phyloP scores from a whole-genome alignment of 2,113 vertebrate species.

The Eublepharis macularius region DNA sequence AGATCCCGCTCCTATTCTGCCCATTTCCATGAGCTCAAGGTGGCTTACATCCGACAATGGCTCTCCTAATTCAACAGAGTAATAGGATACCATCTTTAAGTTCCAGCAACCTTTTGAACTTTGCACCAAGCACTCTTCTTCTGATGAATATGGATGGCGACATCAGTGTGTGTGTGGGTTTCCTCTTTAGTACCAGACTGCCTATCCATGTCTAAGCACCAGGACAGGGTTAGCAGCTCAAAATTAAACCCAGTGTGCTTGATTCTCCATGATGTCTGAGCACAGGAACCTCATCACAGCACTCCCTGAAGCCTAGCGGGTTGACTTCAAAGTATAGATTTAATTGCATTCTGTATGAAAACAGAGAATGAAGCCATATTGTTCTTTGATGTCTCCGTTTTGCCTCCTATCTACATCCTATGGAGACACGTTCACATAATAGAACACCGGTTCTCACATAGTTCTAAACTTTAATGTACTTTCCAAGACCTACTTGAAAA shows the following conservation, averaged over 20 bases:
- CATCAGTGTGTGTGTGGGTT: accelerated
- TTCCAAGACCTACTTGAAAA: too few species aligned
- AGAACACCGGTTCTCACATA: too few species aligned
- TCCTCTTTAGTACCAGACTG: neutral
- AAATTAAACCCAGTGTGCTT: neutral
- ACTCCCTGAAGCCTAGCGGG: neutral
- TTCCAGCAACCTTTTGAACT: neutral
- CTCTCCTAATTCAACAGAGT: neutral
- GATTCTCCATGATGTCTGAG: neutral
- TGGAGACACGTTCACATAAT: neutral
- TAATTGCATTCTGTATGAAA: neutral
- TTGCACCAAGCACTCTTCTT: neutral
- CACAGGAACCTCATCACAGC: accelerated
- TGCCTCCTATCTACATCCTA: neutral
- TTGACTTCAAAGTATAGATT: neutral
- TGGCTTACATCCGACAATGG: neutral
- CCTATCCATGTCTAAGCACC: neutral
- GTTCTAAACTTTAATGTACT: too few species aligned
- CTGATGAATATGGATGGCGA: neutral
- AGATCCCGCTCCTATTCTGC: neutral
- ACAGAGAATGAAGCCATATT: neutral
- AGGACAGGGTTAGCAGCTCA: neutral
- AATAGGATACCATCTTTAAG: neutral
- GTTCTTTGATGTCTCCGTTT: neutral
- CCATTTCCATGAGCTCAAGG: neutral